Conservation (phyloP, 2,797 vertebrate genomes). For the Tokudaia tokunoshimensis region DNA sequence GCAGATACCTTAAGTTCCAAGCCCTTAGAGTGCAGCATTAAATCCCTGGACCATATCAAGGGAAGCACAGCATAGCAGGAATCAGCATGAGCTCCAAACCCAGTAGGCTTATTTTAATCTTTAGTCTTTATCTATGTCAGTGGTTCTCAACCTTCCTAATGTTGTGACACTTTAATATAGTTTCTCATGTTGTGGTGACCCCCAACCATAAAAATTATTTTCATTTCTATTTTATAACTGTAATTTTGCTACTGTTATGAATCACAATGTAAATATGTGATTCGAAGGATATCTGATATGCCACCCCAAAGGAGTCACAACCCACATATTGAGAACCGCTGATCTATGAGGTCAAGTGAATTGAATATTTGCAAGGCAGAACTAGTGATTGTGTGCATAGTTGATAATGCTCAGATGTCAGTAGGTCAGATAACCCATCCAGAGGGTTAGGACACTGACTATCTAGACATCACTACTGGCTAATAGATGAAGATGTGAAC, state of each 20-base stretch:
- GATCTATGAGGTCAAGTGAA: not conserved
- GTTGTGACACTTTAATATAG: not conserved
- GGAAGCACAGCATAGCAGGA: not conserved
- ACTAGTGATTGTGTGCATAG: not conserved
- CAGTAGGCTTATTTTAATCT: constrained; percentile 11
- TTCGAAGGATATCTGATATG: not conserved
- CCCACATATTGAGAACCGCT: not conserved
- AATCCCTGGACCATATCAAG: not conserved
- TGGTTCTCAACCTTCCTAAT: not conserved
- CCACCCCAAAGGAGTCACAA: not conserved
- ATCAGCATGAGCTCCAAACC: not conserved
- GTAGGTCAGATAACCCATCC: not conserved
- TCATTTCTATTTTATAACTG: not conserved
- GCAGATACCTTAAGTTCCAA: not conserved
- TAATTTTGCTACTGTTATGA: not conserved
- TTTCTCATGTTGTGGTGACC: not conserved
- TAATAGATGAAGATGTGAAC: not conserved
- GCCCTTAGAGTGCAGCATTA: not conserved
- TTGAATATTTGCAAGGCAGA: constrained; percentile 53
- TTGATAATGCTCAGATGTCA: not conserved
- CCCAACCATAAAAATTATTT: not conserved
- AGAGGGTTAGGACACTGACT: not conserved
- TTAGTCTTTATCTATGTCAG: not conserved
- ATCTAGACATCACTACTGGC: no score
- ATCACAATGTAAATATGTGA: not conserved